Base-by-base conservation (phyloP, 2,113 vertebrate species). In the Psettodes erumei region DNA sequence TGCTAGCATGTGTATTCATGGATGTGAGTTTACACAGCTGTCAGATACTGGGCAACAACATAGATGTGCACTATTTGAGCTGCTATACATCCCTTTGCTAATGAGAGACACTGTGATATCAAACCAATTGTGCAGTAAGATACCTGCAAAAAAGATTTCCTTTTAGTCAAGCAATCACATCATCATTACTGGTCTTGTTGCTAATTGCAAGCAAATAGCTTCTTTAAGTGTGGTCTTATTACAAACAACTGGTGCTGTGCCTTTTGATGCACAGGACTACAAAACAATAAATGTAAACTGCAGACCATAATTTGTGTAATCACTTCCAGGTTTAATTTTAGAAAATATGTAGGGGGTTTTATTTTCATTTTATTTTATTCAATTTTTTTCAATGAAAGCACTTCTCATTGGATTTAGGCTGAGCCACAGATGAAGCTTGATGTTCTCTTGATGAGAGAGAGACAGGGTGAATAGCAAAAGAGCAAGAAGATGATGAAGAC, bases 11-110 rank as follows among this genome's bases (percentile, higher is more conserved):
- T 80, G 64, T 79, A 55, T 54, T 76, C 67, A 56, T 73, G 77
- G 53, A 42, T 35, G 33, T 73, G 47, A 68, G 86, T 86, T 80
- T 84, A 71, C 63, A 76, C 75, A 82, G 78, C 80, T 88, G 86
- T 83, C 65, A 75, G 43, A 66, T 38, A 73, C 27, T 47, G 68
- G 59, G 38, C 53, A 62, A 11, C 55, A 67, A 55, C 54, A 71
- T 12, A 48, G 61, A 72, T 40, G 40, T 51, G 35, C 56, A 73
- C 27, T 80, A 64, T 74, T 77, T 73, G 27, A 21, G 51, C 58
- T 37, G 23, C 37, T 7, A 1, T 69, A 16, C 18, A 11, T 40
- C 42, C 30, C n/a, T 47, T 37, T 80, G 65, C 59, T 59, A 77
- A 21, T 13, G 23, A 66, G 38, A 61, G 53, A 45, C 2, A 1